Conservation (phyloP, 2,888 invertebrate species). For the Amiota communis region DNA sequence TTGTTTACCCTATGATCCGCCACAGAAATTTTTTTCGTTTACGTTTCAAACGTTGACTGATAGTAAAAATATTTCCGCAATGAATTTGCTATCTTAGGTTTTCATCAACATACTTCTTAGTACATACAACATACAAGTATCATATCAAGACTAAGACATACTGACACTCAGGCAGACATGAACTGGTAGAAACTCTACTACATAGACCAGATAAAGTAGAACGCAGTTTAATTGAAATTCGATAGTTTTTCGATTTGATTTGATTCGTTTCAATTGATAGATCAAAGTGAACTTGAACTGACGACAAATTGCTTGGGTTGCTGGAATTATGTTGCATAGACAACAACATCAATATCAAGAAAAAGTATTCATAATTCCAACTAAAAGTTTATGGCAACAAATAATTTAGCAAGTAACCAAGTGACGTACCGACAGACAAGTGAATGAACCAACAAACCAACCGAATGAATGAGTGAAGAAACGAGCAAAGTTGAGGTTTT, state of each 20-base stretch:
- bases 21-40: conserved; percentile 4
- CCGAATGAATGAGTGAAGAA: conserved; percentile 33
- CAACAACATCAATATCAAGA: conserved; percentile 37
- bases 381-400: conserved; percentile 28
- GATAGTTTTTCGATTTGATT: neutral
- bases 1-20: neutral
- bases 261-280: too few species aligned
- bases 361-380: conserved; percentile 16
- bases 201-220: neutral
- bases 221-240: neutral
- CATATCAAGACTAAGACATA: too few species aligned
- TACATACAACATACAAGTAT: too few species aligned
- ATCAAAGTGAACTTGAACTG: too few species aligned
- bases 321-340: neutral
- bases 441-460: conserved; percentile 40
- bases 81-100: neutral
- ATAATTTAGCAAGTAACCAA: conserved; percentile 32
- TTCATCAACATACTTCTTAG: neutral
- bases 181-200: too few species aligned
- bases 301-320: neutral
- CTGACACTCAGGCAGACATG: too few species aligned
- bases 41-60: conserved; percentile 10
- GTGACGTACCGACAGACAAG: conserved; percentile 22
- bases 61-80: conserved; percentile 19
- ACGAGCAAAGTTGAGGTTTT: conserved; percentile 19